These are phyloP conservation scores for Neosilurus hyrtlii DNA, from an alignment of 2,797 vertebrate genomes.

Conservation along the genomic window DNA sequence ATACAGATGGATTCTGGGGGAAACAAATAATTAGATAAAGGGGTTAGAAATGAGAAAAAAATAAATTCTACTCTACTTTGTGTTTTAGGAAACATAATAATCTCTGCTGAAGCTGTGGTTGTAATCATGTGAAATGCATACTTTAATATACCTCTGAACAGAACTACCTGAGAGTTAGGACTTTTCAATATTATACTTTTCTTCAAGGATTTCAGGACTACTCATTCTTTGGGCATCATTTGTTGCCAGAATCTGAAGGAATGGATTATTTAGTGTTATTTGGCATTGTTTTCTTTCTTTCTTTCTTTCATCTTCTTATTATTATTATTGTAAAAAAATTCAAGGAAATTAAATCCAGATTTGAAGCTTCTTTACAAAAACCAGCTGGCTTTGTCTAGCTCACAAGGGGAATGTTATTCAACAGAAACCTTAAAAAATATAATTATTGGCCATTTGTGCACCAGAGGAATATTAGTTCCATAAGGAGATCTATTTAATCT, in stretches of 20 bases:
- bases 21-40: conserved; percentile 17
- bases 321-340: not conserved
- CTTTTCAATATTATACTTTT: conserved; percentile 57
- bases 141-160: conserved; percentile 50
- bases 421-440: conserved; percentile 47
- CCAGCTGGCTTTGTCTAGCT: conserved; percentile 47
- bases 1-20: conserved; percentile 87
- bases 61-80: not conserved
- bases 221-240: conserved; percentile 60
- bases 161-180: not conserved
- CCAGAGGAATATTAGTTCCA: conserved; percentile 34
- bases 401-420: conserved; percentile 49
- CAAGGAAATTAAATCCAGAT: conserved; percentile 41
- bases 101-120: conserved; percentile 15
- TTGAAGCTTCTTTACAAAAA: conserved; percentile 42
- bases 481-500: conserved; percentile 40
- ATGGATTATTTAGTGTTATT: conserved; percentile 44
- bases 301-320: no score
- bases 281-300: no score
- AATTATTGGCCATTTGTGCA: conserved; percentile 35
- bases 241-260: conserved; percentile 53
- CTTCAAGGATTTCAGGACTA: conserved; percentile 51
- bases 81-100: not conserved
- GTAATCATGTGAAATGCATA: not conserved
- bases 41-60: conserved; percentile 10